Base-by-base conservation (phyloP, 53 echinoderm and acorn worm species). In the Temnopleurus reevesii region DNA sequence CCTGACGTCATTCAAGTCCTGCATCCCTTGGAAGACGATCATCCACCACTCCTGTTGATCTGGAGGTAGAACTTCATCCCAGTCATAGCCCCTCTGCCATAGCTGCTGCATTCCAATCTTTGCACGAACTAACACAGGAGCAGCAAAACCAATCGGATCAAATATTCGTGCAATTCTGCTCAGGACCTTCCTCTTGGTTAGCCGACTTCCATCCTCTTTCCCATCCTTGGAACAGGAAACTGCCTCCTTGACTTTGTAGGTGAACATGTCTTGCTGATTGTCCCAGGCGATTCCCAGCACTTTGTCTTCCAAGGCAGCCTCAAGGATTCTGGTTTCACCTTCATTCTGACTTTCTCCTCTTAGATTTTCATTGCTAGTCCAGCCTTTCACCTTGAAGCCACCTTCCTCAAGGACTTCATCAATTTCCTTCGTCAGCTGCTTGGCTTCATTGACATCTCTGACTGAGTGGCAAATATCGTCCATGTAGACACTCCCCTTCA, bases 71-170 rank as follows among this genome's bases (percentile, higher is more conserved):
- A 81, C 90, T 61, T 30, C 55, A 81, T 90, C 90, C 82, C 90
- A 90, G 28, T 82, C 90, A 17, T 59, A 26, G 19, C 90, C 90
- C 43, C n/a, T 43, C 45, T 90, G 59, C 90, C 90, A 90, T 15
- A 90, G 55, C 63, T 59, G 54, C 83, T 90, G 90, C 90, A 90
- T 82, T 23, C 81, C 90, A 44, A 90, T 82, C 47, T 90, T 90
- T 41, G 90, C 90, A 36, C 82, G 82, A 55, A 82, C 60, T 8
- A 90, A 47, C 46, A 90, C 58, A 13, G 82, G 29, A 21, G 82
- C 45, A 12, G 90, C 90, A 82, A 90, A 90, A 17, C 90, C 84
- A 30, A 84, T 64, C 4, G 85, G 85, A 35, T 91, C 84, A 31
- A 91, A 91, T 18, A 91, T 91, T 21, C 44, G 81, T 17, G 90